Conservation (phyloP, 2,113 vertebrate genomes). For the Colinus virginianus region DNA sequence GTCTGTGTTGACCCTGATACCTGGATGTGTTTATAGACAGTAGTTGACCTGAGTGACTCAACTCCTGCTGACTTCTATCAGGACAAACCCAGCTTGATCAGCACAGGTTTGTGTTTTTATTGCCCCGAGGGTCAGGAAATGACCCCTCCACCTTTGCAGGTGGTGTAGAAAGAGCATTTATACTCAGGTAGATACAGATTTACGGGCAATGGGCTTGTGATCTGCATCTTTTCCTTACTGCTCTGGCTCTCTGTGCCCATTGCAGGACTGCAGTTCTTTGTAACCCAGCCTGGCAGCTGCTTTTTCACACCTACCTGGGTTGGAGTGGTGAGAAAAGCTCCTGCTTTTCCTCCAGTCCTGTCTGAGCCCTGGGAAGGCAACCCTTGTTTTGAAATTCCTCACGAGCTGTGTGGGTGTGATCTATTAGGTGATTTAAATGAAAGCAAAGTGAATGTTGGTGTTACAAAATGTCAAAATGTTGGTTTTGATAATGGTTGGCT, state of each 20-base stretch:
- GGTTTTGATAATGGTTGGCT: neutral
- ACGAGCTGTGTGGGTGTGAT: neutral
- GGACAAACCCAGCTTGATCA: neutral
- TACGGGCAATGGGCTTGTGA: neutral
- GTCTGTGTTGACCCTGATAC: neutral
- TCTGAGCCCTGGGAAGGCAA: neutral
- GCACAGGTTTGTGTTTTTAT: neutral
- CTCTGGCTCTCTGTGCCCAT: neutral
- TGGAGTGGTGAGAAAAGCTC: neutral
- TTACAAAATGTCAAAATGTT: neutral
- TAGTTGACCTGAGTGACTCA: neutral
- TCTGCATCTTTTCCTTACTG: accelerated
- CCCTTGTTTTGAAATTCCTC: neutral
- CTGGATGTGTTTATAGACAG: neutral
- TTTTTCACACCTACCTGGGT: neutral
- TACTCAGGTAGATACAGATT: neutral
- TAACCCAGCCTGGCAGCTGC: neutral
- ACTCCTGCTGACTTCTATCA: neutral
- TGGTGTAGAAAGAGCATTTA: neutral
- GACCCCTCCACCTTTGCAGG: accelerated
- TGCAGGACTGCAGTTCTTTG: neutral
- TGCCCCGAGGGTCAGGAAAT: neutral
- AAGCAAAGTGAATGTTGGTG: neutral
- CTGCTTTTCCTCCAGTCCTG: neutral
- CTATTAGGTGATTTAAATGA: neutral